A percentile compares a stretch with the other conserved stretches of the same genome.
Conservation (phyloP, 2,888 invertebrate genomes). For the Agrochola lota region DNA sequence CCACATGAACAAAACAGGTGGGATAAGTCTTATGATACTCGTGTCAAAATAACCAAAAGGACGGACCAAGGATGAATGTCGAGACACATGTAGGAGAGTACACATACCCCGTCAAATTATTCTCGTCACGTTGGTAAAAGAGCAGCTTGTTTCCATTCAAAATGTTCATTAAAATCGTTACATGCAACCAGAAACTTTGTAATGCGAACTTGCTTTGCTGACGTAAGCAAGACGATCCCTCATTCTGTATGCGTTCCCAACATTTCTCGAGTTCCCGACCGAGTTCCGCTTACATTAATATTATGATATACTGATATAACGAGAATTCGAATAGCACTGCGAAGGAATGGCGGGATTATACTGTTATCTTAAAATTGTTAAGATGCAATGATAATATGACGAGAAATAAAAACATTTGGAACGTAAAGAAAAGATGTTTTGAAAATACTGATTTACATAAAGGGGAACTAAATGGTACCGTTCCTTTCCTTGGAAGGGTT, state of each 20-base stretch:
- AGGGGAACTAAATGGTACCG: neutral
- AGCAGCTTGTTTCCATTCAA: neutral
- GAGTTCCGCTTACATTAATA: conserved; percentile 34
- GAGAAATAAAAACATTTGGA: neutral
- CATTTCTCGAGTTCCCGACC: conserved; percentile 13
- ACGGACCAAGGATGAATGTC: neutral
- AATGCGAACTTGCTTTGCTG: conserved; percentile 8
- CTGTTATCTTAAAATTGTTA: conserved; percentile 11
- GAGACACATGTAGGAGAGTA: neutral
- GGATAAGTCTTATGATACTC: conserved; percentile 4
- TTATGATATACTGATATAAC: conserved; percentile 8
- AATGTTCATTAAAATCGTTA: conserved; percentile 13
- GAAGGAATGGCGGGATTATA: conserved; percentile 2
- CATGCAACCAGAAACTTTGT: conserved; percentile 18
- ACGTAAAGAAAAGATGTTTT: neutral
- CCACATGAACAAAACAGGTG: neutral
- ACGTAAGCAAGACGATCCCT: conserved; percentile 28
- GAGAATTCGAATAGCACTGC: conserved; percentile 13
- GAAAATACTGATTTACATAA: neutral
- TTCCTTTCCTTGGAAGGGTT: neutral
- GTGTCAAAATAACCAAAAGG: conserved; percentile 10
- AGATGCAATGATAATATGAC: neutral
- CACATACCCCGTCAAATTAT: neutral
- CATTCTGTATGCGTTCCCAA: conserved; percentile 19
- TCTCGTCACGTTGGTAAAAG: neutral